Percentiles rank a stretch among this genome's conserved stretches.
Evolutionary conservation across 2,797 vertebrate genomes (phyloP).

Genomic region (Hephaestus fuliginosus): DNA sequence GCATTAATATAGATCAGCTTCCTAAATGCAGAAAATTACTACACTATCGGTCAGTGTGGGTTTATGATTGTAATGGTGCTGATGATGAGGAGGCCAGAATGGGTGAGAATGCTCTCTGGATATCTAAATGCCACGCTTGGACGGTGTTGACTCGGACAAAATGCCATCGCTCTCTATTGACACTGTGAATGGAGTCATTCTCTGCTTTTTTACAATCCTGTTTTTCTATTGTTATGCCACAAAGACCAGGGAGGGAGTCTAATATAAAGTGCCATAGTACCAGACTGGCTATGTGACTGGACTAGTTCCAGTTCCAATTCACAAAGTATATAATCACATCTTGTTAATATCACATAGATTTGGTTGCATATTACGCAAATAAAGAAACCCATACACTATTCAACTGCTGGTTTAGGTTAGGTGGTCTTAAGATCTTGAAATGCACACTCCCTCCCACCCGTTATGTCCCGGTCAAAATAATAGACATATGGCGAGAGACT

Average conservation of each 20-base stretch:
- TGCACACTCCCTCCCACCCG: background rate
- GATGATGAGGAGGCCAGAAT: slow-evolving; percentile 40
- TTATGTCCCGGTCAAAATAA: background rate
- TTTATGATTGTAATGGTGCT: slow-evolving; percentile 33
- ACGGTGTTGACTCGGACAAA: slow-evolving; percentile 54
- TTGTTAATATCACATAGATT: background rate
- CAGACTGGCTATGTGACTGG: slow-evolving; percentile 9
- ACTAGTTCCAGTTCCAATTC: background rate
- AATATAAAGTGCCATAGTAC: slow-evolving; percentile 11
- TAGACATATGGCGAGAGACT: too few relatives aligned
- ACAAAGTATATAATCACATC: background rate
- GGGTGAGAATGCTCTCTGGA: slow-evolving; percentile 27
- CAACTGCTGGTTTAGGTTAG: background rate
- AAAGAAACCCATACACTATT: background rate
- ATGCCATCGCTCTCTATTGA: slow-evolving; percentile 59
- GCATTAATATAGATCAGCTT: slow-evolving; percentile 49
- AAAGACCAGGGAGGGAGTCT: slow-evolving; percentile 28
- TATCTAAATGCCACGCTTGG: slow-evolving; percentile 60
- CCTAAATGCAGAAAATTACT: slow-evolving; percentile 41
- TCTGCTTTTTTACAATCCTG: slow-evolving; percentile 29
- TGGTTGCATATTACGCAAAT: background rate
- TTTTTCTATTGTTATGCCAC: slow-evolving; percentile 19
- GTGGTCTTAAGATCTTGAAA: background rate
- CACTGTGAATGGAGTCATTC: slow-evolving; percentile 37
- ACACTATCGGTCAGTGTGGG: slow-evolving; percentile 14